Conservation (phyloP, 2,113 vertebrate genomes). For the Poeciliopsis retropinna region DNA sequence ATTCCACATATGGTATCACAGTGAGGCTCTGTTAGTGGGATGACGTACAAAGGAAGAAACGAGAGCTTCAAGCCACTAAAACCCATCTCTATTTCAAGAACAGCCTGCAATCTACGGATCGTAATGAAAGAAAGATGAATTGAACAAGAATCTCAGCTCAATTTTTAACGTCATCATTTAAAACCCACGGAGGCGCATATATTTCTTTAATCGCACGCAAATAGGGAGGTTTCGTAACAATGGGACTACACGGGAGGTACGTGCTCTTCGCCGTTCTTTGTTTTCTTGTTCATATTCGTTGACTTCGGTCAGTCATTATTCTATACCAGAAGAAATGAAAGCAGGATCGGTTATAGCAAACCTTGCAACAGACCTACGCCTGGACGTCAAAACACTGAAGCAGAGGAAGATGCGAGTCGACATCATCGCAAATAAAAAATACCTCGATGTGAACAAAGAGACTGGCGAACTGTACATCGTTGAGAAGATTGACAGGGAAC, state of each 20-base stretch:
- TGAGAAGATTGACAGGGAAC: constrained; percentile 78
- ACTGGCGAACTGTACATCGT: constrained; percentile 79
- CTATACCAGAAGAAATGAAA: constrained; percentile 77
- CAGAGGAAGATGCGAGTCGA: constrained; percentile 70
- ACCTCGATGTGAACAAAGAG: constrained; percentile 82
- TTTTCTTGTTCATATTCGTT: neutral
- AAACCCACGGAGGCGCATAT: neutral
- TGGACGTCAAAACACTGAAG: constrained; percentile 65
- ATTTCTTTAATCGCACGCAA: neutral
- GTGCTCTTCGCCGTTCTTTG: constrained; percentile 6
- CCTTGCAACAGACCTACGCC: constrained; percentile 78
- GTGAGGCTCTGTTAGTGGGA: neutral
- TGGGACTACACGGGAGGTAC: constrained; percentile 8
- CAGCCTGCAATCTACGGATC: neutral
- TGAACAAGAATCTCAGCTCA: neutral
- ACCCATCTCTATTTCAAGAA: neutral
- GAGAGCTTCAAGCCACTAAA: neutral
- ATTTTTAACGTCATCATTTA: neutral
- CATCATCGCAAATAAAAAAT: constrained; percentile 62
- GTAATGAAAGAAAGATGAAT: neutral
- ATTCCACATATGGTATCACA: neutral
- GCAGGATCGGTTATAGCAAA: constrained; percentile 80
- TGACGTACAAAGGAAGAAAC: neutral
- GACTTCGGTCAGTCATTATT: constrained; percentile 69
- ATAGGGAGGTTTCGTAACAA: neutral